Evolutionary conservation across 2,797 vertebrate species (phyloP).

Genomic region (Arvicola amphibius): DNA sequence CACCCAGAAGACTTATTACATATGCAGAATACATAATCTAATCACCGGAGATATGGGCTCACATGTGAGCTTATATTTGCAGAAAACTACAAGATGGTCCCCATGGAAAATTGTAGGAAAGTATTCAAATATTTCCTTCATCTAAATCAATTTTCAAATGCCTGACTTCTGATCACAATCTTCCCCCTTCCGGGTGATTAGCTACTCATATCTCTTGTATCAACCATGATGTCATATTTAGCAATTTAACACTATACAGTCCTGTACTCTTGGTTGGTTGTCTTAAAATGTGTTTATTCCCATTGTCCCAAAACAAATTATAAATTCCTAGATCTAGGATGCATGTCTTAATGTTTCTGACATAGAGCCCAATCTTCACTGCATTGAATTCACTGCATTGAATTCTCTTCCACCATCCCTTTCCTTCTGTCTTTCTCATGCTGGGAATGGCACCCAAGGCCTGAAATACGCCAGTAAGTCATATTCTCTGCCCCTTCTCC

Average conservation of each 20-base stretch:
- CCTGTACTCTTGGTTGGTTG: neutral
- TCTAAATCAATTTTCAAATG: constrained; percentile 35
- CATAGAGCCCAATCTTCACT: neutral
- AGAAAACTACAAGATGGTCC: constrained; percentile 40
- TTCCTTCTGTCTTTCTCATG: neutral
- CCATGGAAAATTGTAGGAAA: constrained; percentile 31
- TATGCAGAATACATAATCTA: constrained; percentile 49
- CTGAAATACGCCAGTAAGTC: neutral
- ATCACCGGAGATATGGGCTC: neutral
- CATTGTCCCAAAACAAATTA: neutral
- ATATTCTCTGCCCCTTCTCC: neutral
- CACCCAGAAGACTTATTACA: constrained; percentile 44
- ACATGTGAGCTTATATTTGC: constrained; percentile 27
- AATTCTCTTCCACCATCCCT: neutral
- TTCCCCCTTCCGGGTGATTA: neutral
- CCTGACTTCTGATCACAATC: constrained; percentile 35
- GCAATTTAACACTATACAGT: neutral
- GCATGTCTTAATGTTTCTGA: neutral
- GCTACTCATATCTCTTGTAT: neutral
- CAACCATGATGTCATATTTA: neutral
- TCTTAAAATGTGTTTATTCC: constrained; percentile 41
- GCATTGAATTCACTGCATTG: neutral
- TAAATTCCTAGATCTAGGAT: neutral
- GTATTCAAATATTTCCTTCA: constrained; percentile 47
- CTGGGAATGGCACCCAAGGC: neutral